These are phyloP conservation scores for Zosterops japonicus DNA, from an alignment of 2,113 vertebrate species.

Conservation along the genomic window DNA sequence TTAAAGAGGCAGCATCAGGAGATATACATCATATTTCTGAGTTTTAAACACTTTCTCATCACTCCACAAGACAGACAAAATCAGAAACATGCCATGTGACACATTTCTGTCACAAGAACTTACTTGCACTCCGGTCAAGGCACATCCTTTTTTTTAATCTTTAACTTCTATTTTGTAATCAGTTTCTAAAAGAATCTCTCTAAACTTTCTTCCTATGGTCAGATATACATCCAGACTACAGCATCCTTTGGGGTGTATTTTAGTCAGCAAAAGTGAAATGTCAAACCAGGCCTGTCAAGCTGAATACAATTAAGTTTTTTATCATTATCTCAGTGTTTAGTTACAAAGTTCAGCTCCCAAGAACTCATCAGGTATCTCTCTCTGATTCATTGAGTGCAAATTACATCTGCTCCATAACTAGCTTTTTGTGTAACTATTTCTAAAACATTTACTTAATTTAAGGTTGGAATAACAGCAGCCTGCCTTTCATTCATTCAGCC, in stretches of 20 bases:
- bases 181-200: background rate
- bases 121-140: background rate
- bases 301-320: background rate
- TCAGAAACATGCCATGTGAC: background rate
- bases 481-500: background rate
- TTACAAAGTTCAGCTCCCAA: background rate
- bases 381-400: background rate
- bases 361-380: background rate
- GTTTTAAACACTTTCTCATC: background rate
- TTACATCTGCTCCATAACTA: background rate
- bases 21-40: background rate
- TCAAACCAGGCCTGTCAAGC: background rate
- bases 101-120: background rate
- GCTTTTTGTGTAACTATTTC: background rate
- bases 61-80: background rate
- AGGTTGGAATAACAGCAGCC: background rate
- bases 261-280: background rate
- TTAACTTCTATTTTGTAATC: background rate
- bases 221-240: background rate
- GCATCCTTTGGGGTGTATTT: background rate
- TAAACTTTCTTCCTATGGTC: background rate
- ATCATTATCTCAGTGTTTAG: background rate
- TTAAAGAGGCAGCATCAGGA: background rate
- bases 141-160: background rate
- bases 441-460: background rate